Percentiles rank a stretch among this genome's conserved stretches.
phyloP scores from a whole-genome alignment of 2,888 invertebrate species.

The Cylloceria caligata region DNA sequence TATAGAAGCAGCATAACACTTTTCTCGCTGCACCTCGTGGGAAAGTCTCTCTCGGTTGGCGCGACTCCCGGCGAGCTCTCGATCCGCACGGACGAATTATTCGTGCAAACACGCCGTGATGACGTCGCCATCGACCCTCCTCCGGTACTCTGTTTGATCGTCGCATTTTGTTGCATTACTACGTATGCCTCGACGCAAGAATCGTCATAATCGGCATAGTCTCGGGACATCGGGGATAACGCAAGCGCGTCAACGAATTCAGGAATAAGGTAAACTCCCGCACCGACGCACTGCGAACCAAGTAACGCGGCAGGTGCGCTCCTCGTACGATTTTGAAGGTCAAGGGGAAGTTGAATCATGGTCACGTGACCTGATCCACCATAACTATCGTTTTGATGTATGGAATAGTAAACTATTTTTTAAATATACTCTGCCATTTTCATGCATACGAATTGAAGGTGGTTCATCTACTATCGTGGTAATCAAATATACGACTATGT shows the following conservation, averaged over 20 bases:
- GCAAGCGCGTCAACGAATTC: slow-evolving; percentile 36
- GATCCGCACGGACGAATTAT: slow-evolving; percentile 35
- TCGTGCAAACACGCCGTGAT: slow-evolving; percentile 42
- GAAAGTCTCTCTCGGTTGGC: slow-evolving; percentile 45
- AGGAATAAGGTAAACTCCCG: slow-evolving; percentile 15
- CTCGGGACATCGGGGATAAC: too few species aligned
- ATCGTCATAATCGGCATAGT: neutral
- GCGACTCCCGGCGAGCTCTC: slow-evolving; percentile 43
- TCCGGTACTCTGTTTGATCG: neutral
- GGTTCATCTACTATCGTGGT: too few species aligned
- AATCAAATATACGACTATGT: too few species aligned
- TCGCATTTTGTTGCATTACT: neutral
- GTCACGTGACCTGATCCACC: slow-evolving; percentile 48
- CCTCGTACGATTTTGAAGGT: slow-evolving; percentile 46
- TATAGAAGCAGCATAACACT: slow-evolving; percentile 25
- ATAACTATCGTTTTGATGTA: neutral
- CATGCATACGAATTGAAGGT: too few species aligned
- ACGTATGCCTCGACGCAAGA: neutral
- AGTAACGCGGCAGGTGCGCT: slow-evolving; percentile 33
- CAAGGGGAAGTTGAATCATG: slow-evolving; percentile 61
- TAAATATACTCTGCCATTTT: neutral
- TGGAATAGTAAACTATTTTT: neutral
- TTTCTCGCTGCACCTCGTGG: slow-evolving; percentile 53
- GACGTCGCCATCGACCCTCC: neutral
- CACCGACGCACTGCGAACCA: slow-evolving; percentile 18